Conservation (phyloP, 2,888 invertebrate genomes). For the Gasteruption jaculator region DNA sequence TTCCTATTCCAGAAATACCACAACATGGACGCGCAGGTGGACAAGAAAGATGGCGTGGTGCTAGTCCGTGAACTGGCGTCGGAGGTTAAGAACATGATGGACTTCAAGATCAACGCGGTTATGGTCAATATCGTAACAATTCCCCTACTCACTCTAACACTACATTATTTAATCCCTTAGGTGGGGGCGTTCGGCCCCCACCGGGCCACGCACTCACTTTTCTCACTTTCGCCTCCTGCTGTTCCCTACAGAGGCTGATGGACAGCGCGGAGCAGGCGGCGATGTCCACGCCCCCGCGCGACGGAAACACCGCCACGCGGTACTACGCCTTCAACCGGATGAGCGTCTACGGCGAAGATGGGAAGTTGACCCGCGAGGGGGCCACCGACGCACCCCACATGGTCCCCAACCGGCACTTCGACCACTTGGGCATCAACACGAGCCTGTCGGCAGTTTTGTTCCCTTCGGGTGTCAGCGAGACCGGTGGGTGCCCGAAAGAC, state of each 20-base stretch:
- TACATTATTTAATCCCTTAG: too few species aligned
- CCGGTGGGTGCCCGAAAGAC: slow-evolving; percentile 56
- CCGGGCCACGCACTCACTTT: slow-evolving; percentile 1
- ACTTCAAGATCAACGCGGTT: slow-evolving; percentile 86
- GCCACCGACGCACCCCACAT: slow-evolving; percentile 66
- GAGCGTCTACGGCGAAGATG: slow-evolving; percentile 71
- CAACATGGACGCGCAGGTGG: slow-evolving; percentile 72
- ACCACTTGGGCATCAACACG: slow-evolving; percentile 78
- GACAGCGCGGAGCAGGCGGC: slow-evolving; percentile 88
- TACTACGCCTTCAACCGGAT: slow-evolving; percentile 80
- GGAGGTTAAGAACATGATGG: slow-evolving; percentile 91
- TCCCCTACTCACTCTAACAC: background rate
- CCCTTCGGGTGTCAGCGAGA: slow-evolving; percentile 73
- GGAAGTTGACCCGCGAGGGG: slow-evolving; percentile 64
- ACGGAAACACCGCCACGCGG: slow-evolving; percentile 60
- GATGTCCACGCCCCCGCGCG: slow-evolving; percentile 57
- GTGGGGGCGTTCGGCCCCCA: background rate
- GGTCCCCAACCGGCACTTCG: slow-evolving; percentile 77
- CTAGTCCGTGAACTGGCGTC: slow-evolving; percentile 82
- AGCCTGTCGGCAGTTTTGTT: slow-evolving; percentile 85
- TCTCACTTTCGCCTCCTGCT: background rate
- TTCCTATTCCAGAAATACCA: slow-evolving; percentile 69
- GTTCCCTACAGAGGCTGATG: slow-evolving; percentile 77
- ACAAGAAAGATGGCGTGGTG: slow-evolving; percentile 78
- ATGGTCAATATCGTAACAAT: slow-evolving; percentile 85